Conservation (phyloP, 2,113 vertebrate genomes). For the Azemiops feae region DNA sequence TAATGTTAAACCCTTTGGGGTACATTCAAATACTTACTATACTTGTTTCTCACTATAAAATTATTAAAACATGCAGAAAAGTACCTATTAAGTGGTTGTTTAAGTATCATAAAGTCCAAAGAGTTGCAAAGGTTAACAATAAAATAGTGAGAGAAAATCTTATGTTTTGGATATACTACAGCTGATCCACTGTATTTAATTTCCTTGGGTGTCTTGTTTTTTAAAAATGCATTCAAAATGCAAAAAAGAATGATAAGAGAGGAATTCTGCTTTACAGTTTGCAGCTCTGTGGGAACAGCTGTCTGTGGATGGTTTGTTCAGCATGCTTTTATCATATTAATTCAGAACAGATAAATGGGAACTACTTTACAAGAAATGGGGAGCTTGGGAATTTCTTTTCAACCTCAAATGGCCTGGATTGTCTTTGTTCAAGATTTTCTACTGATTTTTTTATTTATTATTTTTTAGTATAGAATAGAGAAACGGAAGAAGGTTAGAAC, state of each 20-base stretch:
- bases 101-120: neutral
- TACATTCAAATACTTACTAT: neutral
- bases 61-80: neutral
- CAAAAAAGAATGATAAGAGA: neutral
- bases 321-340: conserved; percentile 9
- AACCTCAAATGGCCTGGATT: neutral
- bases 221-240: neutral
- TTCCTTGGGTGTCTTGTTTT: neutral
- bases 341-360: conserved; percentile 28
- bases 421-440: conserved; percentile 17
- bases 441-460: neutral
- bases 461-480: neutral
- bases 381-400: conserved; percentile 10
- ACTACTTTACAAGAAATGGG: conserved; percentile 12
- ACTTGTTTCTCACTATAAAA: neutral
- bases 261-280: neutral
- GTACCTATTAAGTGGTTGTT: neutral
- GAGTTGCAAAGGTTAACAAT: neutral
- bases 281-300: neutral
- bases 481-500: neutral
- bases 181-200: neutral
- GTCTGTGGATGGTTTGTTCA: conserved; percentile 8
- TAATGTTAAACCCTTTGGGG: neutral
- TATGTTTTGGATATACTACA: neutral
- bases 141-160: neutral